Conservation (phyloP, 2,113 vertebrate genomes). For the Mesoclemmys tuberculata region DNA sequence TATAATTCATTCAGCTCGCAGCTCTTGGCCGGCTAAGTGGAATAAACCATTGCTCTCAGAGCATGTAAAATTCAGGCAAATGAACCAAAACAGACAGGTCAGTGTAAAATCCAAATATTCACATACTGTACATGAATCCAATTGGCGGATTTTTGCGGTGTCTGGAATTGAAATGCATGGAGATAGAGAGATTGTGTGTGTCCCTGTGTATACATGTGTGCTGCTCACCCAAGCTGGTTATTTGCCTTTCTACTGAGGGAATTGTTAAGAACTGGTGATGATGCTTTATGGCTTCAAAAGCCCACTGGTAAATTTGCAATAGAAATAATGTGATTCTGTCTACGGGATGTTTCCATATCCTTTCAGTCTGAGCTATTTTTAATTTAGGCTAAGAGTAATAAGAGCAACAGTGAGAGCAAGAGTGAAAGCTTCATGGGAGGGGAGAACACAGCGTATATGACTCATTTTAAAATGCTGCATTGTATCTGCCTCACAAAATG, state of each 20-base stretch:
- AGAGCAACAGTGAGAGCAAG: background rate
- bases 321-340: background rate
- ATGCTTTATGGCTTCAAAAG: too few relatives aligned
- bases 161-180: background rate
- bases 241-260: background rate
- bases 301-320: background rate
- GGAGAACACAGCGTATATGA: background rate
- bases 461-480: background rate
- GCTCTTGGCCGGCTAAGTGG: background rate
- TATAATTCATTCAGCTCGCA: background rate
- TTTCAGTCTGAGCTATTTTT: background rate
- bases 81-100: background rate
- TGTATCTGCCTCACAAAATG: background rate
- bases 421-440: background rate
- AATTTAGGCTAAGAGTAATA: background rate
- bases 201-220: background rate
- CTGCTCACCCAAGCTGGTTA: background rate
- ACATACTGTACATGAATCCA: background rate
- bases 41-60: background rate
- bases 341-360: background rate
- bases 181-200: background rate
- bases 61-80: background rate
- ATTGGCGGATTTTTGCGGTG: background rate
- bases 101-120: background rate
- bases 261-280: background rate